phyloP scores from a whole-genome alignment of 2,888 invertebrate species.

The Cerastis rubricosa region DNA sequence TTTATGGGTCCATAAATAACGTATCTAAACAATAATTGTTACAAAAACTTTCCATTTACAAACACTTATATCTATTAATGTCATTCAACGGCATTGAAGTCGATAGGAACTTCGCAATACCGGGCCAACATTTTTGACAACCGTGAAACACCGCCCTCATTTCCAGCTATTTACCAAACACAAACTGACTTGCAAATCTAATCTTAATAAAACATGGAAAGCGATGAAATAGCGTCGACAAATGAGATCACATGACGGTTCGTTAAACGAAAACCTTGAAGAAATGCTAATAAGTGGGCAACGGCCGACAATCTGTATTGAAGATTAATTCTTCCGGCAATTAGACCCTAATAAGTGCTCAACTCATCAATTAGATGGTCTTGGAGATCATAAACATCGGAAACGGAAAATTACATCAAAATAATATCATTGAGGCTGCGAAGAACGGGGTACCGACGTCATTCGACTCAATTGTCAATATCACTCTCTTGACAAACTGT shows the following conservation, averaged over 20 bases:
- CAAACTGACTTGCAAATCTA: slow-evolving; percentile 43
- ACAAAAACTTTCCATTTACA: slow-evolving; percentile 26
- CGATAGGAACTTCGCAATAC: slow-evolving; percentile 12
- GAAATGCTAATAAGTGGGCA: slow-evolving; percentile 48
- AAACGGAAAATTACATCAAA: slow-evolving; percentile 52
- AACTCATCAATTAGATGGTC: slow-evolving; percentile 59
- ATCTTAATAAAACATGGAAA: slow-evolving; percentile 55
- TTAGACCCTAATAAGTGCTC: slow-evolving; percentile 50
- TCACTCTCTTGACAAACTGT: slow-evolving; percentile 9
- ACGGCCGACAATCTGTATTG: slow-evolving; percentile 51
- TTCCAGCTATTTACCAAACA: slow-evolving; percentile 41
- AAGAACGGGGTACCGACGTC: slow-evolving; percentile 26
- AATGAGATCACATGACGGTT: slow-evolving; percentile 48
- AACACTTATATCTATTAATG: slow-evolving; percentile 8
- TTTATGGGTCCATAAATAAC: neutral
- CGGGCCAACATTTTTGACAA: slow-evolving; percentile 31
- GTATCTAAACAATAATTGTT: neutral
- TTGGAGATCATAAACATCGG: slow-evolving; percentile 48
- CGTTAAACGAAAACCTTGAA: slow-evolving; percentile 51
- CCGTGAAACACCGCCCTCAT: slow-evolving; percentile 35
- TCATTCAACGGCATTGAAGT: slow-evolving; percentile 25
- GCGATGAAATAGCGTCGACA: slow-evolving; percentile 35
- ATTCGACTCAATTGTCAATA: slow-evolving; percentile 26
- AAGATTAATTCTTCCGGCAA: slow-evolving; percentile 63
- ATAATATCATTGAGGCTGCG: slow-evolving; percentile 21